Base-by-base conservation (phyloP, 1,140 invertebrate genomes). In the Drosophila lini region DNA sequence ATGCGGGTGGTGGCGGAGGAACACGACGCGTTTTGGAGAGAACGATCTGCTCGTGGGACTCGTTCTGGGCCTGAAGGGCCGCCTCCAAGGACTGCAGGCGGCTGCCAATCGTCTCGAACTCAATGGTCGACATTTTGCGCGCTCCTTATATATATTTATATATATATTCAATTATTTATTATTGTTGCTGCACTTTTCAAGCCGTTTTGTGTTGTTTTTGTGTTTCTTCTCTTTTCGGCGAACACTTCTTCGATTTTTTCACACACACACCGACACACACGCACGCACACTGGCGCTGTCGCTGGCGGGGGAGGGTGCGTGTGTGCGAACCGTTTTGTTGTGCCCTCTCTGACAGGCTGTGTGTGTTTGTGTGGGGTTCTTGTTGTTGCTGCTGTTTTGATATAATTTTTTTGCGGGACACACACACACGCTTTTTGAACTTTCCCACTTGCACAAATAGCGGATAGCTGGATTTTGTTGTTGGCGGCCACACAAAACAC, bases 11-110 rank as follows among this genome's bases (percentile, higher is more conserved):
- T 40, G 71, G 69, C n/a, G 80, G 69, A 9, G 81, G 74, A 56
- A 80, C 67, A 42, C 81, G 68, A 44, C 84, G 80, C 45, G 55
- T 19, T 58, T 80, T 80, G 45, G 83, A 80, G 57, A 83, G 79
- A 48, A 81, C 85, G 19, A 90, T 90, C 70, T 81, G 71, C 59
- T 88, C 89, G 70, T 83, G 86, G 55, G 94, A 93, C 88, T 95
- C 94, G 91, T 95, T 95, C 93, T 96, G 95, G 38, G 94, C 94
- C 81, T 94, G 93, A 50, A 96, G 92, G 57, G 94, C 93, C 68
- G 94, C 94, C 92, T 96, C 94, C 75, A 96, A 91, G 73, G 94
- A 94, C 78, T 95, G 93, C 80, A 96, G 94, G 93, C 94, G 95
- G 73, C 93, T 94, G 85, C 93, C 94, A 83, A 95, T 92, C 73